These are phyloP conservation scores for Nestor notabilis DNA, from an alignment of 2,113 vertebrate species.

Conservation along the genomic window DNA sequence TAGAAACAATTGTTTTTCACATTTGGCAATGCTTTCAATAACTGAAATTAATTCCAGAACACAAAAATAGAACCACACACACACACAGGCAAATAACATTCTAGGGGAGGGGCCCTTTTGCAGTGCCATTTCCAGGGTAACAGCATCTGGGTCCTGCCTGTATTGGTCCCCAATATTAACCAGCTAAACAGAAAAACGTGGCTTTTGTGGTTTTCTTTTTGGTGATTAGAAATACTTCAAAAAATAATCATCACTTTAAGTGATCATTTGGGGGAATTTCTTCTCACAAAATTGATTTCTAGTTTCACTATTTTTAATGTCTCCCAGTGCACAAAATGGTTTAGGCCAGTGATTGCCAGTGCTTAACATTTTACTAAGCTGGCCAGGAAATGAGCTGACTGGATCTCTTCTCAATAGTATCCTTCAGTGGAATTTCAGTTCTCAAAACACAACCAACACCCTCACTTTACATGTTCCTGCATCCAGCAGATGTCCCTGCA, in stretches of 20 bases:
- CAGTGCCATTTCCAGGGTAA: not conserved
- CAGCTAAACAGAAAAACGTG: not conserved
- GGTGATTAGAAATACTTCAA: not conserved
- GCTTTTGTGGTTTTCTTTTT: not conserved
- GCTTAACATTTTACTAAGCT: not conserved
- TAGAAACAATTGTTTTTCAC: slow-evolving; percentile 78
- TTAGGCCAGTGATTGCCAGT: not conserved
- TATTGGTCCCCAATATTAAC: not conserved
- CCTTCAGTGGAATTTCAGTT: not conserved
- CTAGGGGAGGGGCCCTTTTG: slow-evolving; percentile 13
- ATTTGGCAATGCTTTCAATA: slow-evolving; percentile 72
- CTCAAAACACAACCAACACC: not conserved
- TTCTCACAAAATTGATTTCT: not conserved
- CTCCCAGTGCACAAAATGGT: not conserved
- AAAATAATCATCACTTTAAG: not conserved
- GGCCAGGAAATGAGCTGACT: slow-evolving; percentile 3
- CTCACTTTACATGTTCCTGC: not conserved
- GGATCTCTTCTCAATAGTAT: not conserved
- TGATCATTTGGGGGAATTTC: not conserved
- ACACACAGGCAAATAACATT: slow-evolving; percentile 32
- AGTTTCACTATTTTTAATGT: not conserved
- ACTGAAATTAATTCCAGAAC: slow-evolving; percentile 75
- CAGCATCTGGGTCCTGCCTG: not conserved
- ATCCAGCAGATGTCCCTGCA: not conserved
- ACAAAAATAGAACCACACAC: slow-evolving; percentile 68